phyloP scores from a whole-genome alignment of 1,140 invertebrate species.

The Drosophila pseudoobscura region DNA sequence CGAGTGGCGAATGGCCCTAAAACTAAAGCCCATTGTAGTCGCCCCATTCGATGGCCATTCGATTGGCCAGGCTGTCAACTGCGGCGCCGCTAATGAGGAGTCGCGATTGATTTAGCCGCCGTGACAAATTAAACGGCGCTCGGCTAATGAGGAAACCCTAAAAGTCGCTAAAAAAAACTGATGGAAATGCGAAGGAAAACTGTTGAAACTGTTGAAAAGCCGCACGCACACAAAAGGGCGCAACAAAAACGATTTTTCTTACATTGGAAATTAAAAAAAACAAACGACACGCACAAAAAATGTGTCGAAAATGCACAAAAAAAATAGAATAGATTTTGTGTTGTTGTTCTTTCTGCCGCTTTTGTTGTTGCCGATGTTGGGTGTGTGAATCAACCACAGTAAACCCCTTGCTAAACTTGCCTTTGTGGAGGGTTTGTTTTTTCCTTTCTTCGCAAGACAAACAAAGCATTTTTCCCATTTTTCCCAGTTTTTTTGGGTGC shows the following conservation, averaged over 20 bases:
- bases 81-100: slow-evolving; percentile 52
- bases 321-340: slow-evolving; percentile 42
- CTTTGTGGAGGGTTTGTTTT: slow-evolving; percentile 69
- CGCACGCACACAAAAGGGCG: slow-evolving; percentile 59
- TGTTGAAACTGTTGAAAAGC: slow-evolving; percentile 72
- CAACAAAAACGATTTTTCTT: slow-evolving; percentile 75
- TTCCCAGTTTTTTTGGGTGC: slow-evolving; percentile 45
- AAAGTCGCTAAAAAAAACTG: slow-evolving; percentile 14
- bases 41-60: slow-evolving; percentile 13
- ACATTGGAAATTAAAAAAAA: slow-evolving; percentile 36
- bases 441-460: slow-evolving; percentile 72
- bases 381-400: slow-evolving; percentile 43
- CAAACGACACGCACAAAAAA: slow-evolving; percentile 41
- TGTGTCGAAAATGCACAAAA: slow-evolving; percentile 47
- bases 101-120: slow-evolving; percentile 58
- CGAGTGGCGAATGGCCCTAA: too few relatives aligned
- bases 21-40: not conserved
- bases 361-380: slow-evolving; percentile 3
- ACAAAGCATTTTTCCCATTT: slow-evolving; percentile 52
- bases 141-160: slow-evolving; percentile 61
- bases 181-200: slow-evolving; percentile 37
- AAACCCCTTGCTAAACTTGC: slow-evolving; percentile 67
- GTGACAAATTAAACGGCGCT: slow-evolving; percentile 75
- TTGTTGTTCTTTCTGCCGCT: not conserved
- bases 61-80: slow-evolving; percentile 40